Evolutionary conservation across 2,113 vertebrate genomes (phyloP), one percentile per base, ranked within the genome.

Genomic region (Hucho hucho): DNA sequence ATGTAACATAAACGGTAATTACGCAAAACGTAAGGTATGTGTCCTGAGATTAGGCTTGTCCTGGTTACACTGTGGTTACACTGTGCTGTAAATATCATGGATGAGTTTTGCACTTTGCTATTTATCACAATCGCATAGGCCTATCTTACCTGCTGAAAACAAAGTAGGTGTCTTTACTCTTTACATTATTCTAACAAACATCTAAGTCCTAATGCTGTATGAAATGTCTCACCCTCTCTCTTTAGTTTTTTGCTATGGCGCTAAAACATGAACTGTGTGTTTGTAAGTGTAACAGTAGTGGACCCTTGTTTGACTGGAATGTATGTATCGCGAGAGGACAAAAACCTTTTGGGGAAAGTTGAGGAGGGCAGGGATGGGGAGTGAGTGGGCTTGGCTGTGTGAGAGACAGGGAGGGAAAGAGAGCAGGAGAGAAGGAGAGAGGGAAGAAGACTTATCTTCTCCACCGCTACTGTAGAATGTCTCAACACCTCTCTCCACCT

Each of bases 271-370:
- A 63, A 64, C 25, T 4, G 25, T 64, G 24, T 16, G n/a, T n/a
- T 14, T 59, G 20, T 59, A 22, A 59, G n/a, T 9, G 58, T 22
- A 59, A 2, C 58, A 24, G 49, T 53, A 13, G 49, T 53, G 58
- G n/a, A 20, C 49, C 7, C n/a, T 61, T 61, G 28, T 87, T 85
- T 86, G 63, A 22, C 77, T 75, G 73, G 37, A 53, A 69, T 84
- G 81, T 87, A 85, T 87, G 78, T 92, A 92, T 92, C 90, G 91
- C 88, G 88, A 91, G 92, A 92, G 77, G 64, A 76, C 75, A 70
- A 66, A 87, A 79, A 75, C 73, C 71, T 83, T 87, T 83, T 67
- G 64, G 79, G 76, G 78, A 84, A 87, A 86, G 81, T 86, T 82
- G 80, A 84, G 79, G 73, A 80, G 80, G 82, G 87, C 83, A 87